phyloP scores from a whole-genome alignment of 2,113 vertebrate genomes.

The Mionectes macconnelli region DNA sequence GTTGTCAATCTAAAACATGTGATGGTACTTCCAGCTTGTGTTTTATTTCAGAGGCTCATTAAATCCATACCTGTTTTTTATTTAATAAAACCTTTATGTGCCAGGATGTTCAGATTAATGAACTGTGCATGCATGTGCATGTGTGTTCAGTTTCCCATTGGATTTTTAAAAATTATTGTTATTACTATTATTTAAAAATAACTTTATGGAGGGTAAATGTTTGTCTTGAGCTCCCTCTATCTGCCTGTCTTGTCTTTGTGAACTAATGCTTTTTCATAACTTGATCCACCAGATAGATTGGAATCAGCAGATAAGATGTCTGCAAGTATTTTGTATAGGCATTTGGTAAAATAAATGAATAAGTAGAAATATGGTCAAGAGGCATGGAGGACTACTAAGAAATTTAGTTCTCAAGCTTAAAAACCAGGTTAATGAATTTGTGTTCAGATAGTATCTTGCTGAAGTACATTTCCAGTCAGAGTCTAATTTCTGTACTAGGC shows the following conservation, averaged over 20 bases:
- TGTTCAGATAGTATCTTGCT: not conserved
- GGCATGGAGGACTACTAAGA: not conserved
- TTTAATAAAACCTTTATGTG: constrained; percentile 25
- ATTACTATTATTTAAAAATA: not conserved
- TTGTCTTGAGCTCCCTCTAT: constrained; percentile 70
- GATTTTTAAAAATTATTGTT: not conserved
- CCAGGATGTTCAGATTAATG: constrained; percentile 17
- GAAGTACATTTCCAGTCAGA: not conserved
- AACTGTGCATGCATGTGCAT: not conserved
- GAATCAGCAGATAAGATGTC: not conserved
- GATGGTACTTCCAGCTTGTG: constrained; percentile 28
- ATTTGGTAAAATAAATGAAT: not conserved
- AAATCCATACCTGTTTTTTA: constrained; percentile 42
- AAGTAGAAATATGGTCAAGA: not conserved
- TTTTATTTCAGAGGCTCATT: constrained; percentile 33
- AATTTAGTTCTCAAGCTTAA: not conserved
- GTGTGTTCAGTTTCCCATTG: not conserved
- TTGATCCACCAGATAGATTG: not conserved
- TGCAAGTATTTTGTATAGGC: not conserved
- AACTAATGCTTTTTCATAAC: not conserved
- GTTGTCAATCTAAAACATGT: constrained; percentile 35
- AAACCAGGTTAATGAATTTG: not conserved
- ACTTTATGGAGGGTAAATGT: constrained; percentile 24
- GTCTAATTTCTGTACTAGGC: not conserved
- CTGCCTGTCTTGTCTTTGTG: constrained; percentile 24